Base-by-base conservation (phyloP, 2,888 invertebrate species). In the Acleris laterana region DNA sequence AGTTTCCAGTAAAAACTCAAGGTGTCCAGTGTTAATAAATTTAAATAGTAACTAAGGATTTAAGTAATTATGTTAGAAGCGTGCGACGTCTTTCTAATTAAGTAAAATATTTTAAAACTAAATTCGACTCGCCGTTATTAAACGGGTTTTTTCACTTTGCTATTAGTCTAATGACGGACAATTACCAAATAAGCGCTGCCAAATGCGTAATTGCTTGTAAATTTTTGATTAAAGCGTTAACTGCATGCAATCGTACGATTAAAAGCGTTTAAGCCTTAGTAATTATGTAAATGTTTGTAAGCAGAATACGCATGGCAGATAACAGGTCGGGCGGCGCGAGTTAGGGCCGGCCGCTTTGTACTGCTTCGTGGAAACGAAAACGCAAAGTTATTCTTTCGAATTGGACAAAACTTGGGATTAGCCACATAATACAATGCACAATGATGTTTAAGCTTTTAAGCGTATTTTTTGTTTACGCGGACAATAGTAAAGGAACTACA, bases 211-310 rank as follows among this genome's bases (percentile, higher is more conserved):
- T 66, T 62, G 66, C 56, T 61, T 66, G 66, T 66, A 62, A 51
- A 66, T 66, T 66, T 66, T 66, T 66, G 57, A 66, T 62, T 66
- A 66, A 50, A 65, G 62, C 28, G 66, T 61, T 62, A 62, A 66
- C 61, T 60, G 61, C 66, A 52, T 66, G 66, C 72, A 72, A 73
- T 77, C 77, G 77, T 73, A 71, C 75, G 80, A 80, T 82, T 77
- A 73, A 81, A 83, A 82, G 77, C 75, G 76, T 75, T 76, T 76
- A 76, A 80, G 79, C 79, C 76, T 75, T 76, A 74, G 74, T 83
- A 79, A 84, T 87, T 84, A 87, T 83, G 87, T 83, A 81, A 85
- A 84, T 84, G 81, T 85, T 84, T 83, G 82, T 83, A 78, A 81
- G 77, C 80, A 77, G 76, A 80, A 83, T 72, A 70, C 78, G 74